phyloP scores from a whole-genome alignment of 2,888 invertebrate species.

The Acrobasis consociella region DNA sequence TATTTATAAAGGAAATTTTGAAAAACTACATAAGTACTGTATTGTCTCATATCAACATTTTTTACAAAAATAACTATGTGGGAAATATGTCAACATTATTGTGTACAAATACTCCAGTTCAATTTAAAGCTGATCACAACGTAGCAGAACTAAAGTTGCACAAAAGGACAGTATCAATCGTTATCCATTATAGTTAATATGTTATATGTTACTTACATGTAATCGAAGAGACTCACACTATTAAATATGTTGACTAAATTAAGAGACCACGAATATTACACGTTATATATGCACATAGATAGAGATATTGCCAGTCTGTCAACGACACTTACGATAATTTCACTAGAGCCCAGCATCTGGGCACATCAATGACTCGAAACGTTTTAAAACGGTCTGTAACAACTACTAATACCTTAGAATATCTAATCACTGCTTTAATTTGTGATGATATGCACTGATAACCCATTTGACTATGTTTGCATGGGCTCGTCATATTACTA shows the following conservation, averaged over 20 bases:
- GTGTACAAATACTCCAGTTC: slow-evolving; percentile 77
- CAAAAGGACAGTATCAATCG: slow-evolving; percentile 74
- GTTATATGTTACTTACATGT: slow-evolving; percentile 74
- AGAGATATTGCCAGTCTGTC: slow-evolving; percentile 82
- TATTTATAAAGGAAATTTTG: slow-evolving; percentile 57
- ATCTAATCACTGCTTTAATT: slow-evolving; percentile 81
- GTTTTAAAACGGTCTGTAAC: slow-evolving; percentile 78
- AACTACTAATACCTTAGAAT: slow-evolving; percentile 81
- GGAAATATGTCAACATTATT: slow-evolving; percentile 68
- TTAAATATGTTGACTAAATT: slow-evolving; percentile 82
- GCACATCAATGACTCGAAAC: slow-evolving; percentile 75
- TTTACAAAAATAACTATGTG: slow-evolving; percentile 80
- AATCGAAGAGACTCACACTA: slow-evolving; percentile 80
- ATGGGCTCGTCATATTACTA: slow-evolving; percentile 63
- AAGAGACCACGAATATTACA: slow-evolving; percentile 80
- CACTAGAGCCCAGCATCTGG: slow-evolving; percentile 79
- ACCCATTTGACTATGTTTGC: slow-evolving; percentile 70
- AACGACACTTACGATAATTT: slow-evolving; percentile 80
- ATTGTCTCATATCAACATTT: slow-evolving; percentile 78
- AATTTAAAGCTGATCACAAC: slow-evolving; percentile 81
- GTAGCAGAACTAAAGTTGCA: slow-evolving; percentile 79
- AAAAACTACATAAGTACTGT: slow-evolving; percentile 71
- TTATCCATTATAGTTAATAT: slow-evolving; percentile 70
- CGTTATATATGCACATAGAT: slow-evolving; percentile 78
- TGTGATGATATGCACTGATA: slow-evolving; percentile 83